Evolutionary conservation across 2,888 invertebrate species (phyloP).

Genomic region (Cerceris ruficornis): DNA sequence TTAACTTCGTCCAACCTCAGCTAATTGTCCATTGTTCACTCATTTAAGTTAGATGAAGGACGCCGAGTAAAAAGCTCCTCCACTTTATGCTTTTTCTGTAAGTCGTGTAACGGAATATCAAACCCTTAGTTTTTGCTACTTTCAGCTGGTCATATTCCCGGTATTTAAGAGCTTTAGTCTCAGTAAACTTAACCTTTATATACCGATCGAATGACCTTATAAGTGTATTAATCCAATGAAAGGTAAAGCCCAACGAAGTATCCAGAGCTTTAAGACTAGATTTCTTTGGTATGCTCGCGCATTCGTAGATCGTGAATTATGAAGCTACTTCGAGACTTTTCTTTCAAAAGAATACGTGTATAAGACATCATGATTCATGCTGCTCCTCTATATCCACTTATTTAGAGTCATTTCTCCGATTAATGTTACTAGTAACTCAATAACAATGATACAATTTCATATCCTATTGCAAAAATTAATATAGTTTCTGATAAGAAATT

Average conservation of each 20-base stretch:
- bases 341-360: too few relatives aligned
- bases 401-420: too few relatives aligned
- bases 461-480: too few relatives aligned
- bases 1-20: neutral
- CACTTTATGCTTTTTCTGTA: slow-evolving; percentile 7
- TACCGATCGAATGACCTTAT: neutral
- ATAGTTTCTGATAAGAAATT: too few relatives aligned
- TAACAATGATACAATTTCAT: too few relatives aligned
- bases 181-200: neutral
- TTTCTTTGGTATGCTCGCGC: too few relatives aligned
- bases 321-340: too few relatives aligned
- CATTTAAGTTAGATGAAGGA: slow-evolving; percentile 41
- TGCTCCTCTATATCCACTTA: too few relatives aligned
- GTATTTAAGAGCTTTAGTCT: neutral
- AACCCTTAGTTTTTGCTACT: neutral
- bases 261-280: neutral
- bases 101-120: slow-evolving; percentile 2
- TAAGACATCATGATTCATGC: too few relatives aligned
- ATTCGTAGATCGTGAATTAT: too few relatives aligned
- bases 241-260: neutral
- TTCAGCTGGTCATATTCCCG: slow-evolving; percentile 2
- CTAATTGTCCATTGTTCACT: slow-evolving; percentile 31
- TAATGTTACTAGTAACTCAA: too few relatives aligned
- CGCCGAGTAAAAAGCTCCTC: slow-evolving; percentile 3
- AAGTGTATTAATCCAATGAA: neutral